Conservation (phyloP, 1,140 invertebrate species). For the Gryon sp. region DNA sequence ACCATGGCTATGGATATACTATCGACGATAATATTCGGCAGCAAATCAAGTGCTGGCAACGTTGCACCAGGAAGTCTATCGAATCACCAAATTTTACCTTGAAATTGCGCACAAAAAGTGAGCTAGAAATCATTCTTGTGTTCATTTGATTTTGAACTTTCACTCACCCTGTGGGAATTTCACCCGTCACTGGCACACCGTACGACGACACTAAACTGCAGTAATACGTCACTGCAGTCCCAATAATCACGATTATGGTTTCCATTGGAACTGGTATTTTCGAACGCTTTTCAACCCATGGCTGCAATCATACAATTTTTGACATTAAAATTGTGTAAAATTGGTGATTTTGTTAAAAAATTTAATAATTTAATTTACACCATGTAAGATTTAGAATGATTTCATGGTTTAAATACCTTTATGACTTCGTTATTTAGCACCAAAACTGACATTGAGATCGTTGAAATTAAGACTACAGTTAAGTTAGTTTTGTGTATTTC, state of each 20-base stretch:
- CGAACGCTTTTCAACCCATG: constrained; percentile 86
- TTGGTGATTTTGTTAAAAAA: constrained; percentile 1
- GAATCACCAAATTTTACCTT: constrained; percentile 69
- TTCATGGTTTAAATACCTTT: constrained; percentile 84
- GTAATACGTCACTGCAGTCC: constrained; percentile 86
- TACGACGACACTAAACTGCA: constrained; percentile 81
- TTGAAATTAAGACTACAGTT: constrained; percentile 85
- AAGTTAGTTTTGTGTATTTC: constrained; percentile 83
- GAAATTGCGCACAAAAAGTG: constrained; percentile 65
- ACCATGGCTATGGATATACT: constrained; percentile 87
- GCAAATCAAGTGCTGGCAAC: constrained; percentile 80
- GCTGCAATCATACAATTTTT: constrained; percentile 79
- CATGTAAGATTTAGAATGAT: too few relatives aligned
- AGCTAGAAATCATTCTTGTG: constrained; percentile 76
- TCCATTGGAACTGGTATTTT: constrained; percentile 92
- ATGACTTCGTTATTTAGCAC: constrained; percentile 88
- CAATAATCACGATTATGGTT: constrained; percentile 88
- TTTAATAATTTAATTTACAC: not conserved
- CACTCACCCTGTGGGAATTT: constrained; percentile 81
- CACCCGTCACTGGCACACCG: constrained; percentile 83
- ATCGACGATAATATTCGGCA: constrained; percentile 82
- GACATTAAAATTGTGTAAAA: not conserved
- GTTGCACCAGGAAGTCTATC: constrained; percentile 78
- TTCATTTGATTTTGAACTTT: constrained; percentile 59
- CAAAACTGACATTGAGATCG: constrained; percentile 86